phyloP scores from a whole-genome alignment of 2,888 invertebrate genomes.

The Drosophila birchii region DNA sequence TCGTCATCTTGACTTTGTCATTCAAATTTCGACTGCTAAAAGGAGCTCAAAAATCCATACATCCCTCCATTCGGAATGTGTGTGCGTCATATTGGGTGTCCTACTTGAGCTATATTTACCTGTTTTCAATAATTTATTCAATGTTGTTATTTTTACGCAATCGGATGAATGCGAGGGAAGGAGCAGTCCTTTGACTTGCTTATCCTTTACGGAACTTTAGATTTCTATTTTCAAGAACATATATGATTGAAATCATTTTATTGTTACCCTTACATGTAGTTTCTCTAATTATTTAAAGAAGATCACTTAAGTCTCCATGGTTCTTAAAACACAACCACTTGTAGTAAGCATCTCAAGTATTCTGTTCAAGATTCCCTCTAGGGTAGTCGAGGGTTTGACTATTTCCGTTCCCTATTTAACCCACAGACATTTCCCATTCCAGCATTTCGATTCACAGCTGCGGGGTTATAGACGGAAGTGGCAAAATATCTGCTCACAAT shows the following conservation, averaged over 20 bases:
- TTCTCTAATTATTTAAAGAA: not conserved
- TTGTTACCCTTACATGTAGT: not conserved
- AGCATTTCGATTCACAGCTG: not conserved
- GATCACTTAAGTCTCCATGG: not conserved
- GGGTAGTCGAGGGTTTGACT: conserved; percentile 10
- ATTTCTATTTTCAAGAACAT: not conserved
- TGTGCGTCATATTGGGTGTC: conserved; percentile 12
- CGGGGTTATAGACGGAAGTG: conserved; percentile 5
- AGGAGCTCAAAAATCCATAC: conserved; percentile 6
- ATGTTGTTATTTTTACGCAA: conserved; percentile 7
- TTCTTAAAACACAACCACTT: not conserved
- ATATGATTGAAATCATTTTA: not conserved
- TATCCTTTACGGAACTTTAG: not conserved
- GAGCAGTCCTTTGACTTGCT: conserved; percentile 4
- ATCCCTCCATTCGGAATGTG: not conserved
- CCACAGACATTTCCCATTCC: not conserved
- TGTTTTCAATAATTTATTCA: conserved; percentile 20
- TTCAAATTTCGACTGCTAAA: conserved; percentile 16
- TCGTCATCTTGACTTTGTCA: conserved; percentile 16
- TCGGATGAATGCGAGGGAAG: not conserved
- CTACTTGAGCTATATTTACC: conserved; percentile 15
- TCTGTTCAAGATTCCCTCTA: not conserved
- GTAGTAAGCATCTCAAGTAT: not conserved
- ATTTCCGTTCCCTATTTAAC: not conserved
- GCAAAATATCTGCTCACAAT: conserved; percentile 47